Evolutionary conservation across 2,797 vertebrate species (phyloP).

Genomic region (Saguinus oedipus): DNA sequence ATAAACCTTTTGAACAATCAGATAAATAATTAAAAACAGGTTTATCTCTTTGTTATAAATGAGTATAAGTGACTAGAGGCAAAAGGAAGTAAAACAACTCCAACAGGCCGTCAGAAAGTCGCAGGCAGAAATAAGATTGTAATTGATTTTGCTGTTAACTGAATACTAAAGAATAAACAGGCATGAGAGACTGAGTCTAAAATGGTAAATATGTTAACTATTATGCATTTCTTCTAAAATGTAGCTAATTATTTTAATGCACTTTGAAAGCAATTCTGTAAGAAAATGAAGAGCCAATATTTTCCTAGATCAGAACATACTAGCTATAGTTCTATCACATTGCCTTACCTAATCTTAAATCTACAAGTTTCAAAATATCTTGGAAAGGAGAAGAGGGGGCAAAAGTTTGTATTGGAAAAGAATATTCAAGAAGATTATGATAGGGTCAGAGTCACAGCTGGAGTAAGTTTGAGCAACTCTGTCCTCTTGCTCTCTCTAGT

Average conservation of each 20-base stretch:
- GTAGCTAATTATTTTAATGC: not conserved
- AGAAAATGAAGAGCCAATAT: not conserved
- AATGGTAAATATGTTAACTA: not conserved
- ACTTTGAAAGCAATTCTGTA: not conserved
- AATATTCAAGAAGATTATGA: not conserved
- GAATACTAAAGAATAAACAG: not conserved
- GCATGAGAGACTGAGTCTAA: not conserved
- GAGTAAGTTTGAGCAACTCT: constrained; percentile 70
- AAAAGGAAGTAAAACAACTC: constrained; percentile 10
- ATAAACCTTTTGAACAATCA: not conserved
- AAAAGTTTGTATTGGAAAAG: not conserved
- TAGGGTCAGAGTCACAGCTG: constrained; percentile 66
- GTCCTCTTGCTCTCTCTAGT: constrained; percentile 64
- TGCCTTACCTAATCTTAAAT: not conserved
- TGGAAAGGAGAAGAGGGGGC: not conserved
- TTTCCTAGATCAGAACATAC: not conserved
- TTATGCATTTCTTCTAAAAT: not conserved
- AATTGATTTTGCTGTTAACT: not conserved
- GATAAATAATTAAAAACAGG: not conserved
- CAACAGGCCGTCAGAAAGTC: not conserved
- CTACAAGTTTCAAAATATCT: not conserved
- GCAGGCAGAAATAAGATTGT: not conserved
- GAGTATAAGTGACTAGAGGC: not conserved
- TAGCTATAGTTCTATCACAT: not conserved
- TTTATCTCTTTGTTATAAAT: constrained; percentile 20